Base-by-base conservation (phyloP, 2,888 invertebrate species). In the Zygothrica quintamaculata region DNA sequence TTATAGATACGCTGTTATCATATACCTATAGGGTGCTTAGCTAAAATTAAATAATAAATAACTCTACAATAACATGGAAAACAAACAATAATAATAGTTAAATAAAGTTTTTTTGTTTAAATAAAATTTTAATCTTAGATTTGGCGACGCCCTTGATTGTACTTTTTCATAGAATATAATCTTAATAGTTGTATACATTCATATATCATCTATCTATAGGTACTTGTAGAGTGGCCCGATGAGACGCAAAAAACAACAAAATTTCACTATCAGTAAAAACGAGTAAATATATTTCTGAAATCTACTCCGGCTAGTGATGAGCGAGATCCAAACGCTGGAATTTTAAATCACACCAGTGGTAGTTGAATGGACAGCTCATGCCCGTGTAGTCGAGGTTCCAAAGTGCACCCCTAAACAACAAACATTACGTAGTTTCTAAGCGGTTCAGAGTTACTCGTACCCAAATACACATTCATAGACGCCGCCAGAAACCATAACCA, bases 391-490 rank as follows among this genome's bases (percentile, higher is more conserved):
- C 15, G 36, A 9, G 33, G 29, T 64, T 59, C 67, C 74, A 84
- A 80, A 67, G 85, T 81, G 3, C 82, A 55, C 6, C 11, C 3
- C 3, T 9, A 25, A 36, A 31, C 44, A 34, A 25, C 44, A 47
- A 44, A 40, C 58, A 81, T 82, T 82, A 79, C 86, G 86, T 82
- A 85, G 81, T 85, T 80, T 85, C 84, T 40, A 82, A 58, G 80
- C 77, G 44, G 52, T 59, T 51, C 60, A 71, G 53, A 77, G 74
- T 74, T 70, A 81, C 66, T 73, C 68, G 62, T 11, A n/a, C 9
- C 40, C 5, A 44, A 40, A 65, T 46, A 40, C 66, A 65, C 50
- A 57, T 57, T n/a, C 29, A n/a, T 9, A 7, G 5, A 5, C 15
- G 18, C 22, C 48, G 68, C 5, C 62, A 62, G 11, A 31, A 26